Conservation (phyloP, 2,797 vertebrate genomes). For the Calcarius lapponicus region DNA sequence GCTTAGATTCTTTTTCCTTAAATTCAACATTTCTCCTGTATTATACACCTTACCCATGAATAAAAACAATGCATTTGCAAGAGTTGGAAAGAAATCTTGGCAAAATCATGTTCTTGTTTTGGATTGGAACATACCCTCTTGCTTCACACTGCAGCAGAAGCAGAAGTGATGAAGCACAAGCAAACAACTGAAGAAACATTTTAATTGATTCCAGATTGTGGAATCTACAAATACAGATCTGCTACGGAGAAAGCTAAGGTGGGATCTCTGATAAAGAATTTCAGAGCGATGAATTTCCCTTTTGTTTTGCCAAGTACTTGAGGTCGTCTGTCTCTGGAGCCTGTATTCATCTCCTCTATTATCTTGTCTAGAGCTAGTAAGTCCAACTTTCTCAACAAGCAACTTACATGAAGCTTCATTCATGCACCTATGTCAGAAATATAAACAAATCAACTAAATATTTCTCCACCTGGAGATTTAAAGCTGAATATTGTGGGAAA, state of each 20-base stretch:
- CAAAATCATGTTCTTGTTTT: background rate
- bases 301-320: background rate
- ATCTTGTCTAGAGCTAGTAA: background rate
- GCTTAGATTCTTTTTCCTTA: background rate
- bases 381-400: background rate
- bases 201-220: background rate
- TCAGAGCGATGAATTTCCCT: background rate
- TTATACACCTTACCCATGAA: background rate
- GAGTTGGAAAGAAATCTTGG: background rate
- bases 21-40: background rate
- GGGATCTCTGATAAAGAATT: fast-evolving
- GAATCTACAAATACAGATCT: background rate
- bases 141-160: background rate
- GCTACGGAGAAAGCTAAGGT: background rate
- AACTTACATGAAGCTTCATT: background rate
- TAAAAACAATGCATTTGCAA: background rate
- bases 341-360: background rate
- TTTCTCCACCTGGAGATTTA: background rate
- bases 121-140: background rate
- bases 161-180: background rate
- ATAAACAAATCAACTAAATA: background rate
- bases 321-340: background rate
- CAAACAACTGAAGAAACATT: background rate
- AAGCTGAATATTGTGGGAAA: background rate
- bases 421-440: background rate